Evolutionary conservation across 2,113 vertebrate genomes (phyloP), one percentile per base, ranked within the genome.

Genomic region (Dendropsophus ebraccatus): DNA sequence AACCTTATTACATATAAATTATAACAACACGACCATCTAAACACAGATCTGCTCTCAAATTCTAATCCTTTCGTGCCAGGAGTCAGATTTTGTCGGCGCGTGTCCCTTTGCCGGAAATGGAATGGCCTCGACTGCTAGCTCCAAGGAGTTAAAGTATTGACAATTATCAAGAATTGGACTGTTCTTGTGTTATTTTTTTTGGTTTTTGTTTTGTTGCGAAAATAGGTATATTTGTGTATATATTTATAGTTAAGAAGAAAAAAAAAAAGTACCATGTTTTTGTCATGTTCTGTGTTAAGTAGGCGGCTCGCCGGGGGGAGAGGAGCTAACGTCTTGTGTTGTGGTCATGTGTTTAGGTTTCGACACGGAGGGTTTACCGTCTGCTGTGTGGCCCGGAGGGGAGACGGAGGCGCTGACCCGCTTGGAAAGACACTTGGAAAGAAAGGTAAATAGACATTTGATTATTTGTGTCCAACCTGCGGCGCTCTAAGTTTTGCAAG

Each of bases 331-430:
- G 37, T 62, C 37, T 6, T 58, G 78, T 62, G 25, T 47, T 81
- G 17, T 41, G 84, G 87, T 89, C 87, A 12, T 81, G 79, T 87
- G 90, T 56, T 11, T 89, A 99, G 98, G 97, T 85, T 99, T 99
- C 91, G 96, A 99, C 89, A 98, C 96, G 0, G 96, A 98, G 73
- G 96, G 97, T 21, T 90, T 99, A 81, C 89, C 92, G 87, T 95
- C 96, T 87, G 96, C 97, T 19, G 96, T 97, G 0, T 99, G 98
- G 97, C 96, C 97, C 14, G 97, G 97, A 10, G 97, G 98, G 90
- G 98, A 99, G 92, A 97, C 96, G 0, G 97, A 99, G 92, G 98
- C 96, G 72, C 97, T 99, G 32, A 96, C 96, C 73, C 95, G 97
- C 84, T 35, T 99, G 84, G 97, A 98, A 92, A 95, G 97, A 49